Conservation (phyloP, 2,113 vertebrate species). For the Promerops cafer region DNA sequence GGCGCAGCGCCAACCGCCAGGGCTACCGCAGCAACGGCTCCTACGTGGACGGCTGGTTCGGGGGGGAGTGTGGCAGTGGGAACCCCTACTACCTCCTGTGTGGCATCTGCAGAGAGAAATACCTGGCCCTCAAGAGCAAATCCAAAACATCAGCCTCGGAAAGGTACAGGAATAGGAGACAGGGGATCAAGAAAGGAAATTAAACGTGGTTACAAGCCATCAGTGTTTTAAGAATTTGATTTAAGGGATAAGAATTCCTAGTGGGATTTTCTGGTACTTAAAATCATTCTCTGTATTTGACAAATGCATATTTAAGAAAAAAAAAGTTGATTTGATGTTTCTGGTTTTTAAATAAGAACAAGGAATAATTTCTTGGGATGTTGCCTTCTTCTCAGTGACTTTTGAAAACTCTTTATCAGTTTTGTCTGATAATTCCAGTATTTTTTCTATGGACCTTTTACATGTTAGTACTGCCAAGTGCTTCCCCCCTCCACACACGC, state of each 20-base stretch:
- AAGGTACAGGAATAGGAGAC: slow-evolving; percentile 71
- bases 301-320: neutral
- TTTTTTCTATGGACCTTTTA: neutral
- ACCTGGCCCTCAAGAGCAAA: slow-evolving; percentile 90
- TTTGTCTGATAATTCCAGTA: neutral
- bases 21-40: slow-evolving; percentile 97
- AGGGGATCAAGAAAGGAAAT: neutral
- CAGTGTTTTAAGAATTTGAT: neutral
- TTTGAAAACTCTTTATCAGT: neutral
- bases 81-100: slow-evolving; percentile 96
- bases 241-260: neutral
- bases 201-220: neutral
- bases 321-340: neutral
- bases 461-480: neutral
- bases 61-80: slow-evolving; percentile 94
- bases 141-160: slow-evolving; percentile 83
- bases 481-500: neutral
- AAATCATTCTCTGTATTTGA: neutral
- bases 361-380: neutral
- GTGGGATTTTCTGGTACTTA: neutral
- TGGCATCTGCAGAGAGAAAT: slow-evolving; percentile 91
- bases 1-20: slow-evolving; percentile 93
- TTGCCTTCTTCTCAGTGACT: neutral
- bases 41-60: slow-evolving; percentile 98
- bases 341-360: neutral